Percentiles rank a stretch among this genome's conserved stretches.
These are phyloP conservation scores for Rhinichthys klamathensis DNA, from an alignment of 2,113 vertebrate species.

Conservation along the genomic window DNA sequence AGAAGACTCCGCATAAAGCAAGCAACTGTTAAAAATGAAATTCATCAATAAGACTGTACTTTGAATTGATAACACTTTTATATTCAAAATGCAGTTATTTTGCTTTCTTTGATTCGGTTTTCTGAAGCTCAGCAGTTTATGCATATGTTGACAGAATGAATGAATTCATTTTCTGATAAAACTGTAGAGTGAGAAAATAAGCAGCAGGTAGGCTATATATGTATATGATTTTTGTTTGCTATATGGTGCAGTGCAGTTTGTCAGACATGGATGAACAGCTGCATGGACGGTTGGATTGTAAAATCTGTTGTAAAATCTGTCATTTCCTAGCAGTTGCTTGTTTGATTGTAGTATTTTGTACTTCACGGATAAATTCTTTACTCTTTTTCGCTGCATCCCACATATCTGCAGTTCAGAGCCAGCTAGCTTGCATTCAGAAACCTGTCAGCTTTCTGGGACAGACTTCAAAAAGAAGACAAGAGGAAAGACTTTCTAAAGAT, in stretches of 20 bases:
- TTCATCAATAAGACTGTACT: conserved; percentile 41
- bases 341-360: conserved; percentile 4
- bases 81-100: conserved; percentile 47
- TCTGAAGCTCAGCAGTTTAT: conserved; percentile 66
- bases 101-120: conserved; percentile 56
- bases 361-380: conserved; percentile 20
- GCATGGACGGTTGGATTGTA: conserved; percentile 47
- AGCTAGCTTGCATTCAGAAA: conserved; percentile 61
- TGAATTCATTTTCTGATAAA: conserved; percentile 62
- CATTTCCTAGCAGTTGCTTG: neutral
- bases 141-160: conserved; percentile 62
- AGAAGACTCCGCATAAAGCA: conserved; percentile 25
- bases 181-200: conserved; percentile 18
- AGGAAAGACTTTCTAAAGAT: conserved; percentile 63
- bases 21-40: neutral
- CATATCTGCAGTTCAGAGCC: conserved; percentile 51
- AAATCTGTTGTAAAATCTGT: conserved; percentile 27
- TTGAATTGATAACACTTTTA: conserved; percentile 46
- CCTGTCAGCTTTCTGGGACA: conserved; percentile 73
- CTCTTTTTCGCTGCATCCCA: conserved; percentile 33
- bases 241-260: neutral
- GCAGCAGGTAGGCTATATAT: neutral
- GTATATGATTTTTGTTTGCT: neutral
- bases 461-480: conserved; percentile 71
- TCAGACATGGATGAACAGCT: conserved; percentile 31